phyloP scores from a whole-genome alignment of 2,888 invertebrate species.

The Aphodius sticticus region DNA sequence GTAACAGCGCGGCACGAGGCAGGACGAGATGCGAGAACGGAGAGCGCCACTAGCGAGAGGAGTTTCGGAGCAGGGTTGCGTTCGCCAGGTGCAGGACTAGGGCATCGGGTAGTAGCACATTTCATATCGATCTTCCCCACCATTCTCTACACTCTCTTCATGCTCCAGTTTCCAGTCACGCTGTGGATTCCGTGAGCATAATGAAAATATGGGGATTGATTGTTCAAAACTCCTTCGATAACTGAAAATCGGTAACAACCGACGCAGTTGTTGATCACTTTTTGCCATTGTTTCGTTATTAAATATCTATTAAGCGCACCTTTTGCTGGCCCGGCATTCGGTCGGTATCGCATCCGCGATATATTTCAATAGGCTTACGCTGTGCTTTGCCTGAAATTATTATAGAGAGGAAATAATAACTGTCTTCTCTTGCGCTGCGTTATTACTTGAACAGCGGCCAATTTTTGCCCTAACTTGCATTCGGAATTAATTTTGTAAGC shows the following conservation, averaged over 20 bases:
- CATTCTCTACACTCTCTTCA: slow-evolving; percentile 13
- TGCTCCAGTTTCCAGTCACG: slow-evolving; percentile 25
- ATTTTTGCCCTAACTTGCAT: too few relatives aligned
- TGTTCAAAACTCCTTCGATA: background rate
- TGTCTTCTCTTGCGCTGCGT: background rate
- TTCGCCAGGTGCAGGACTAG: slow-evolving; percentile 39
- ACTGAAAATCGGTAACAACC: background rate
- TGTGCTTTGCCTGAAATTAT: background rate
- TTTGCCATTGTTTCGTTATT: background rate
- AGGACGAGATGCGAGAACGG: background rate
- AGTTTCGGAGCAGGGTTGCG: slow-evolving; percentile 19
- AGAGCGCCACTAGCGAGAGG: background rate
- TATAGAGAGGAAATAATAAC: background rate
- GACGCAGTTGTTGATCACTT: background rate
- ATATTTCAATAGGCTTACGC: background rate
- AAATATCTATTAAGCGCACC: background rate
- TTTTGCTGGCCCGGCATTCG: background rate
- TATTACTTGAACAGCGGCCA: background rate
- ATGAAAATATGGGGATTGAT: slow-evolving; percentile 24
- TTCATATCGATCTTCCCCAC: slow-evolving; percentile 39
- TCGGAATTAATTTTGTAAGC: too few relatives aligned
- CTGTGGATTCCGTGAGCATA: slow-evolving; percentile 13
- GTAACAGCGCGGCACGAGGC: background rate
- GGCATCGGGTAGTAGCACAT: slow-evolving; percentile 36
- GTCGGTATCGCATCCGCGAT: background rate